Conservation (phyloP, 2,113 vertebrate genomes). For the Vulpes ferrilata region DNA sequence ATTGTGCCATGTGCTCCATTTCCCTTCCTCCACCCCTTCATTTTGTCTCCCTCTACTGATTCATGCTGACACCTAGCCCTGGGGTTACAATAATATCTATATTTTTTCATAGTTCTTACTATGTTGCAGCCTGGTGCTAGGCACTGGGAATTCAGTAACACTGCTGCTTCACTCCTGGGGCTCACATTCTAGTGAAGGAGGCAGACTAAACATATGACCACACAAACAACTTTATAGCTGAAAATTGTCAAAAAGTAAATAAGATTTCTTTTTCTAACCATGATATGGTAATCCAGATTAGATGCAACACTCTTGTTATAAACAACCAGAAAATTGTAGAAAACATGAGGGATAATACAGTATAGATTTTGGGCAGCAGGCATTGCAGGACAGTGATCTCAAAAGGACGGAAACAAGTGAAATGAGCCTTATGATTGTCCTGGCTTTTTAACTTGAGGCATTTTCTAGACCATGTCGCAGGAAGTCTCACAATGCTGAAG, state of each 20-base stretch:
- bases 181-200: background rate
- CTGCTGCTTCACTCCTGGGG: background rate
- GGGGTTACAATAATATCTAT: background rate
- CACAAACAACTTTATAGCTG: background rate
- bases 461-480: background rate
- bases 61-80: background rate
- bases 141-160: background rate
- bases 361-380: background rate
- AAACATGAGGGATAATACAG: background rate
- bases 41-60: background rate
- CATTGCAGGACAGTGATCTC: background rate
- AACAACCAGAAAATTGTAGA: background rate
- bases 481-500: background rate
- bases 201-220: background rate
- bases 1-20: background rate
- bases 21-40: background rate
- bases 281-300: background rate
- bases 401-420: background rate
- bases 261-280: background rate
- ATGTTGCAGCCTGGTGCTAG: background rate
- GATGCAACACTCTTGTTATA: background rate
- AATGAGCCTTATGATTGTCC: background rate
- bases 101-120: background rate
- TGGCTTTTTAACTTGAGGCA: background rate
- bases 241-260: background rate